Percentiles rank a stretch among this genome's conserved stretches.
Conservation (phyloP, 2,113 vertebrate species). For the Mirza zaza region DNA sequence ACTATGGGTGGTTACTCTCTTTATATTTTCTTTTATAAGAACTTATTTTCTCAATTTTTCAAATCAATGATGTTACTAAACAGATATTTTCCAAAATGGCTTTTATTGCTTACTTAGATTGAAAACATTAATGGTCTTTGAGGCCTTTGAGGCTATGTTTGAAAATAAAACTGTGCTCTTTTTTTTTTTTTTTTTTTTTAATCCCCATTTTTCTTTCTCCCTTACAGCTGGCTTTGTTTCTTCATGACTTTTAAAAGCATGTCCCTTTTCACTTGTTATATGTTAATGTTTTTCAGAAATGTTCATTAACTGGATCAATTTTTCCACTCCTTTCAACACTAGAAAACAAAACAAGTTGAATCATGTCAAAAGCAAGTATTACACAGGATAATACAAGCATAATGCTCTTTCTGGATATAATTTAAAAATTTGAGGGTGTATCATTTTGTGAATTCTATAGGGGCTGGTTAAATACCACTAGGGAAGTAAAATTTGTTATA, state of each 20-base stretch:
- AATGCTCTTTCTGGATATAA: slow-evolving; percentile 61
- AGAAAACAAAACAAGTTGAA: slow-evolving; percentile 76
- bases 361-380: slow-evolving; percentile 68
- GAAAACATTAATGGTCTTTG: slow-evolving; percentile 50
- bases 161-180: slow-evolving; percentile 54
- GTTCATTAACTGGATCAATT: slow-evolving; percentile 74
- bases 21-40: background rate
- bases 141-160: slow-evolving; percentile 43
- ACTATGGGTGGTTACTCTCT: background rate
- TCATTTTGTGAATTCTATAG: slow-evolving; percentile 45
- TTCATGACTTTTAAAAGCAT: slow-evolving; percentile 59
- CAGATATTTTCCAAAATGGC: slow-evolving; percentile 43
- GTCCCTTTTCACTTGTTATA: slow-evolving; percentile 71
- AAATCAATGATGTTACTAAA: slow-evolving; percentile 21
- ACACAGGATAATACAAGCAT: slow-evolving; percentile 34
- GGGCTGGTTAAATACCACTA: background rate
- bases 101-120: slow-evolving; percentile 42
- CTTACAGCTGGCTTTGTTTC: slow-evolving; percentile 67
- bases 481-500: slow-evolving; percentile 20
- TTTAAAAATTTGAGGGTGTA: slow-evolving; percentile 54
- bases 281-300: slow-evolving; percentile 75
- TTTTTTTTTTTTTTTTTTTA: background rate
- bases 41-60: slow-evolving; percentile 33
- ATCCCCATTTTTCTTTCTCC: background rate
- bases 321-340: slow-evolving; percentile 74